Conservation (phyloP, 1,140 invertebrate species). For the Hestina assimilis region DNA sequence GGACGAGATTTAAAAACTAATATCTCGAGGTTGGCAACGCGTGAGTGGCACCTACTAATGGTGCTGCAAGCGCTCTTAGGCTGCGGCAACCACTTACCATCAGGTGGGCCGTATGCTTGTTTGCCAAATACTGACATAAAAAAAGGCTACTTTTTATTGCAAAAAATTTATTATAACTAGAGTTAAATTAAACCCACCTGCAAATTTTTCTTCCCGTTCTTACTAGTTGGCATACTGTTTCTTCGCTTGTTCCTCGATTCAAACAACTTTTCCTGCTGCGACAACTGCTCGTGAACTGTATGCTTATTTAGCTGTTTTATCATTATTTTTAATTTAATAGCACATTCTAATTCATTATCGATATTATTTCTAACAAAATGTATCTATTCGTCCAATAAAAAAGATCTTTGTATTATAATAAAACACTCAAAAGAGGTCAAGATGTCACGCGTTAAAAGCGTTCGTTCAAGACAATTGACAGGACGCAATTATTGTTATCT, state of each 20-base stretch:
- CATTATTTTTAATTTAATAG: conserved; percentile 37
- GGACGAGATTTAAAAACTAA: too few species aligned
- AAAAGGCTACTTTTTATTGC: too few species aligned
- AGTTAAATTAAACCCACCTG: conserved; percentile 39
- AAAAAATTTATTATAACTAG: background rate
- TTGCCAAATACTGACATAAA: too few species aligned
- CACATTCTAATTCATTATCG: background rate
- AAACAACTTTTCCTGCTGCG: conserved; percentile 43
- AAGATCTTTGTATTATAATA: background rate
- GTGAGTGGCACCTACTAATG: too few species aligned
- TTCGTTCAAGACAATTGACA: conserved; percentile 20
- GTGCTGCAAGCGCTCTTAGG: too few species aligned
- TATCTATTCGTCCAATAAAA: background rate
- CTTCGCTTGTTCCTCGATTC: conserved; percentile 29
- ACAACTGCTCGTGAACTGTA: conserved; percentile 51
- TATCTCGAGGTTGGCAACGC: too few species aligned
- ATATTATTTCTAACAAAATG: too few species aligned
- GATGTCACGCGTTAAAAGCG: too few species aligned
- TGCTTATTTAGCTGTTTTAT: conserved; percentile 52
- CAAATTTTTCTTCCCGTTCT: conserved; percentile 47
- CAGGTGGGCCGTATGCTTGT: too few species aligned
- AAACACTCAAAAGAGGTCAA: too few species aligned
- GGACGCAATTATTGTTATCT: conserved; percentile 29
- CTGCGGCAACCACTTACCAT: too few species aligned
- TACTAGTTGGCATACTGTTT: conserved; percentile 39